phyloP scores from a whole-genome alignment of 1,140 invertebrate genomes.

The Papilio glaucus region DNA sequence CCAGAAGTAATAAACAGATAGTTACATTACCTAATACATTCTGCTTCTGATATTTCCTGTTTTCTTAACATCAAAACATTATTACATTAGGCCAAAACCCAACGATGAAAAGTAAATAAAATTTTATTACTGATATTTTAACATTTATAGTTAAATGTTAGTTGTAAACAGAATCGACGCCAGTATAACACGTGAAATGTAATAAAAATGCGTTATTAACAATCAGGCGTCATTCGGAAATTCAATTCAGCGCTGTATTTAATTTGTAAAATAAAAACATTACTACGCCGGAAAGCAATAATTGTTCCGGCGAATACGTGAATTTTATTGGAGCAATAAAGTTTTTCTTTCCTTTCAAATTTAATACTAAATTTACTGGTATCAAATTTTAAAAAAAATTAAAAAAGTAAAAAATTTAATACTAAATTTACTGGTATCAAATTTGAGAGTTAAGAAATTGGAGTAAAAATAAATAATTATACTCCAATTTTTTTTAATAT shows the following conservation, averaged over 20 bases:
- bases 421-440: no score
- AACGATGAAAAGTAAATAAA: not conserved
- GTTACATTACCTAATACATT: no score
- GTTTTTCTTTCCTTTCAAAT: not conserved
- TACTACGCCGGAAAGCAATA: slow-evolving; percentile 26
- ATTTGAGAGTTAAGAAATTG: no score
- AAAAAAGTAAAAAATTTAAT: no score
- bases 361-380: no score
- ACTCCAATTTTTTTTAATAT: no score
- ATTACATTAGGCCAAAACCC: not conserved
- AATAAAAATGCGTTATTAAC: slow-evolving; percentile 29
- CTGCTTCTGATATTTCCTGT: no score
- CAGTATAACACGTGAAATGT: slow-evolving; percentile 10
- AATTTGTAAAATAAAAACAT: slow-evolving; percentile 34
- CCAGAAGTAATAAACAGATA: no score
- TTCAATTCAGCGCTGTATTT: slow-evolving; percentile 21
- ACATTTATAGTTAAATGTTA: not conserved
- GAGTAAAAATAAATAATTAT: no score
- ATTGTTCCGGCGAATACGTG: not conserved
- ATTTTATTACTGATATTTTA: not conserved
- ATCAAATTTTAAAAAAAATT: no score
- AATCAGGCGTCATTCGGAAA: slow-evolving; percentile 20
- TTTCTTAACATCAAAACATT: no score
- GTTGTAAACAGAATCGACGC: not conserved
- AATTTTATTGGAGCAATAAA: not conserved